phyloP scores from a whole-genome alignment of 2,797 vertebrate species.

The Micropoecilia bifurca region DNA sequence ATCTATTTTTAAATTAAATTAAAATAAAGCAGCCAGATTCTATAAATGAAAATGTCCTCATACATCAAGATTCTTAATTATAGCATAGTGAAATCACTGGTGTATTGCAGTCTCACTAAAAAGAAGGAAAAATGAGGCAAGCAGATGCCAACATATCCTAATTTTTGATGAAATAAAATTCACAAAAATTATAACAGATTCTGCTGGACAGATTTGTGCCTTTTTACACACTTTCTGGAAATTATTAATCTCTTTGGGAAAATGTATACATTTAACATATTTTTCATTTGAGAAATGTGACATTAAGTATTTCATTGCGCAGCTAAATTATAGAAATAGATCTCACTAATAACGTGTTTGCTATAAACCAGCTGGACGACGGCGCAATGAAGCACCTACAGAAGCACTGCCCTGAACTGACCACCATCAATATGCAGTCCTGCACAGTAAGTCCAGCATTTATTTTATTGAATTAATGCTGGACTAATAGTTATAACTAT shows the following conservation, averaged over 20 bases:
- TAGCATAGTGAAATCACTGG: not conserved
- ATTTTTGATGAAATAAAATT: not conserved
- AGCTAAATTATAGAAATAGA: not conserved
- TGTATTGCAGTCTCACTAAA: not conserved
- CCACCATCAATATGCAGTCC: slow-evolving; percentile 93
- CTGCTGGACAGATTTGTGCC: not conserved
- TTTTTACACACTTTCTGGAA: not conserved
- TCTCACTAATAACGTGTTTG: not conserved
- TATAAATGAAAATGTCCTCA: not conserved
- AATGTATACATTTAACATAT: not conserved
- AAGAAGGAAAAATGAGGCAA: not conserved
- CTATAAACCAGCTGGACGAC: slow-evolving; percentile 84
- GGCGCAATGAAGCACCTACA: slow-evolving; percentile 92
- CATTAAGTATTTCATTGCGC: not conserved
- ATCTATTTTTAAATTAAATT: too few relatives aligned
- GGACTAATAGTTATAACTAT: not conserved
- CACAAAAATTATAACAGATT: not conserved
- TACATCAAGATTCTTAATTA: not conserved
- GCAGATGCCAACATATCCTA: not conserved
- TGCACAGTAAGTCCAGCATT: slow-evolving; percentile 85
- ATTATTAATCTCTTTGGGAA: not conserved
- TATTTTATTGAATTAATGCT: not conserved
- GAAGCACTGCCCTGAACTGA: slow-evolving; percentile 90
- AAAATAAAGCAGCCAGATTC: not conserved
- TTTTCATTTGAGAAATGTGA: not conserved